These are phyloP conservation scores for Vanacampus margaritifer DNA, from an alignment of 2,113 vertebrate genomes.

Conservation along the genomic window DNA sequence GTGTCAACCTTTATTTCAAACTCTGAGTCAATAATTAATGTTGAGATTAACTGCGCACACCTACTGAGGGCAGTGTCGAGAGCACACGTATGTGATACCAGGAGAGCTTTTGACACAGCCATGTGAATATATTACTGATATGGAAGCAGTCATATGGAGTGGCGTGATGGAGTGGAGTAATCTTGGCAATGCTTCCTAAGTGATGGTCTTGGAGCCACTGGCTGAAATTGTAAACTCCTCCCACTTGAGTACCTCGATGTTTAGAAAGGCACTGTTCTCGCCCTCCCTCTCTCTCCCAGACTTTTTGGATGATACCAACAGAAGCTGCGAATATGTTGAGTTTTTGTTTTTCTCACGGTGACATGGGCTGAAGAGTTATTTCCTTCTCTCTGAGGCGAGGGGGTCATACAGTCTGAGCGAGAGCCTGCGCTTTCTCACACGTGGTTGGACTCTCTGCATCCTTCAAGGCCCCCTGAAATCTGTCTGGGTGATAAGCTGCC, in stretches of 20 bases:
- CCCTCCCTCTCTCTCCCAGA: conserved; percentile 11
- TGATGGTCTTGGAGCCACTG: conserved; percentile 37
- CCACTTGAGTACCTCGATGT: conserved; percentile 17
- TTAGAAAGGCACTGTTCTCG: conserved; percentile 21
- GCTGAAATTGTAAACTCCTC: conserved; percentile 37
- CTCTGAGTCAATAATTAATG: conserved; percentile 77
- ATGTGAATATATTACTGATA: conserved; percentile 37
- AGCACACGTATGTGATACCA: conserved; percentile 20
- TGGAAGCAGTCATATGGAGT: conserved; percentile 44
- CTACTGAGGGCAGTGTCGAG: conserved; percentile 65
- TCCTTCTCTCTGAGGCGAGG: conserved; percentile 31
- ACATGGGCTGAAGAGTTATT: conserved; percentile 36
- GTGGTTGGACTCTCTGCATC: conserved; percentile 57
- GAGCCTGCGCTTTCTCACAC: conserved; percentile 57
- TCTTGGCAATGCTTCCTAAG: conserved; percentile 45
- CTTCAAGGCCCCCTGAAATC: conserved; percentile 72
- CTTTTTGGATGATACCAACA: conserved; percentile 32
- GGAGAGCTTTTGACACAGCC: conserved; percentile 2
- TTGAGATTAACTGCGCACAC: conserved; percentile 68
- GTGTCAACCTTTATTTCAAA: conserved; percentile 76
- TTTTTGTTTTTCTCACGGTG: conserved; percentile 52
- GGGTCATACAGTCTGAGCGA: conserved; percentile 50
- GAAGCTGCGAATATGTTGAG: conserved; percentile 17
- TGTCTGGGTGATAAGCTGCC: conserved; percentile 72
- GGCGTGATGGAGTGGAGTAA: conserved; percentile 46